These are phyloP conservation scores for Corythucha ciliata DNA, from an alignment of 2,888 invertebrate species.

Conservation along the genomic window DNA sequence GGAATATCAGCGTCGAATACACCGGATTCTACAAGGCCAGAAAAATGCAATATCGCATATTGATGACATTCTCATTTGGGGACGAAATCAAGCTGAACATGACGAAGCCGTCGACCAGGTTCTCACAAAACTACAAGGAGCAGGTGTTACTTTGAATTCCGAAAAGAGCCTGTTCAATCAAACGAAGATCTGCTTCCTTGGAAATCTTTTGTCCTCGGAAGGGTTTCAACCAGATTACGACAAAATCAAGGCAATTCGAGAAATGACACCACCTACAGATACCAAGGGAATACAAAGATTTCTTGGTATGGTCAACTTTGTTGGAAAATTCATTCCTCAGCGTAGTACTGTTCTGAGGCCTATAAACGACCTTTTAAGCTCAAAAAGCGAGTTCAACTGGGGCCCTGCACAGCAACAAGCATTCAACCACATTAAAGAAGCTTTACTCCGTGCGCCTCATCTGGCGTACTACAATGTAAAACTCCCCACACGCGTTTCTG, in stretches of 20 bases:
- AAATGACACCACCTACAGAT: slow-evolving; percentile 18
- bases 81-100: slow-evolving; percentile 16
- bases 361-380: slow-evolving; percentile 17
- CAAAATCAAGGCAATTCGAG: slow-evolving; percentile 24
- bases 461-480: not conserved
- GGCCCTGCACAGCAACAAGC: not conserved
- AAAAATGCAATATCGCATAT: slow-evolving; percentile 16
- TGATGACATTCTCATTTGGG: slow-evolving; percentile 26
- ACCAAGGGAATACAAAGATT: slow-evolving; percentile 20
- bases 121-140: slow-evolving; percentile 7
- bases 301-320: slow-evolving; percentile 21
- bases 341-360: slow-evolving; percentile 10
- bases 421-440: slow-evolving; percentile 10
- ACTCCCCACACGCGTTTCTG: not conserved
- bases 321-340: slow-evolving; percentile 25
- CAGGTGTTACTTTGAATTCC: slow-evolving; percentile 15
- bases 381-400: slow-evolving; percentile 17
- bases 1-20: slow-evolving; percentile 27
- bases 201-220: slow-evolving; percentile 28
- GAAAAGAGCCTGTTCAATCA: slow-evolving; percentile 27
- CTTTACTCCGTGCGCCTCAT: not conserved
- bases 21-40: slow-evolving; percentile 26
- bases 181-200: slow-evolving; percentile 33
- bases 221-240: slow-evolving; percentile 22
- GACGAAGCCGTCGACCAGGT: slow-evolving; percentile 7